A percentile compares a stretch with the other conserved stretches of the same genome.
Evolutionary conservation across 2,888 invertebrate genomes (phyloP).

Genomic region (Anodontia alba): DNA sequence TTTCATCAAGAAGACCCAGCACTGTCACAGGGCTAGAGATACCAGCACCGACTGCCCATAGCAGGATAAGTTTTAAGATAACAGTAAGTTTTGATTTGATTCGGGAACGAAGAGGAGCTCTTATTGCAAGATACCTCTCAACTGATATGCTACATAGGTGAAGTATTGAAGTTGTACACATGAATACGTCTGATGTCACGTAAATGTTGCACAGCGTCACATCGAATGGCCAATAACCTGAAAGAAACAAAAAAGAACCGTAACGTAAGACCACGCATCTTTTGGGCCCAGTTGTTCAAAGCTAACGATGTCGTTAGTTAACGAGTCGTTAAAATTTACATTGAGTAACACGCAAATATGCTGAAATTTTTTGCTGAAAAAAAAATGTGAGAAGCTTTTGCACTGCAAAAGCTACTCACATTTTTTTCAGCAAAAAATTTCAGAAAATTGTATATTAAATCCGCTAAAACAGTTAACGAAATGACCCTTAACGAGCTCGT

Average conservation of each 20-base stretch:
- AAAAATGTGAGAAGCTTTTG: too few species aligned
- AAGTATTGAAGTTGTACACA: conserved; percentile 87
- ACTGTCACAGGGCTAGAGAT: conserved; percentile 86
- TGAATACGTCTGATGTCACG: conserved; percentile 87
- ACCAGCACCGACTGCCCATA: conserved; percentile 93
- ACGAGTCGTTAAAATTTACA: too few species aligned
- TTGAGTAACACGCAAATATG: too few species aligned
- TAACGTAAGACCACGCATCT: too few species aligned
- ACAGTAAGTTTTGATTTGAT: conserved; percentile 83
- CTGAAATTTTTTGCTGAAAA: too few species aligned
- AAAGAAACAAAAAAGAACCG: conserved; percentile 34
- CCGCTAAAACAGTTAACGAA: too few species aligned
- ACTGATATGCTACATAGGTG: conserved; percentile 87
- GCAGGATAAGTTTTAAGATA: conserved; percentile 92
- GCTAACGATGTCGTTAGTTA: too few species aligned
- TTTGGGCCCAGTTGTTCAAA: too few species aligned
- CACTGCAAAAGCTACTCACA: too few species aligned
- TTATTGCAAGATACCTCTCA: conserved; percentile 92
- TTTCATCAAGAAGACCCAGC: conserved; percentile 87
- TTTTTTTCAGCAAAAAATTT: too few species aligned
- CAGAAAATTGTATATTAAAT: too few species aligned
- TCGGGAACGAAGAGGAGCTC: conserved; percentile 91
- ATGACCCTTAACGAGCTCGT: too few species aligned
- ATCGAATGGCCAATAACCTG: conserved; percentile 95
- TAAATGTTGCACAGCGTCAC: conserved; percentile 85